Base-by-base conservation (phyloP, 2,113 vertebrate genomes). In the Nesoenas mayeri region DNA sequence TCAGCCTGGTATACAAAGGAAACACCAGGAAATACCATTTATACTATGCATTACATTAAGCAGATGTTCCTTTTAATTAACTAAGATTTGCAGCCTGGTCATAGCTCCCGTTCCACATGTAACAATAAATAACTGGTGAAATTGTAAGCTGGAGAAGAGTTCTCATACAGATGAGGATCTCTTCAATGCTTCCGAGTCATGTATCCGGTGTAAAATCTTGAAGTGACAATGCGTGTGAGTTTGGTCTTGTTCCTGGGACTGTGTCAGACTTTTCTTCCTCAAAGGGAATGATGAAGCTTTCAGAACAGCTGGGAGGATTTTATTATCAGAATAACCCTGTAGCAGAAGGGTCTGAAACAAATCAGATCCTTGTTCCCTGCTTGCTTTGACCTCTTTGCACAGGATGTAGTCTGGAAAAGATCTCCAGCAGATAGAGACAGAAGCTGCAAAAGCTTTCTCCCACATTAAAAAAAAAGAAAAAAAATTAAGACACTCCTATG, bases 11-110 rank as follows among this genome's bases (percentile, higher is more conserved):
- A 47, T 88, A 88, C 66, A 92, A 93, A 95, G 80, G 70, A 93
- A 97, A 93, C 89, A 72, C 50, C 50, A 61, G 80, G 70, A 93
- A 97, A 93, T 91, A 72, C 50, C 50, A 61, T 69, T 79, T 93
- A 62, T 66, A 88, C 54, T 69, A 81, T 36, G 20, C 36, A 12
- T 86, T 94, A 86, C 57, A 79, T 79, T 87, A 84, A 93, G 53
- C 83, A 95, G 92, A 93, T 93, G 85, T 92, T 81, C 53, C 57
- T 75, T 92, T 87, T 92, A 86, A 96, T 94, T 96, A 91, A 85
- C 74, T 50, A 79, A 84, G 73, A 94, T 54, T 64, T 50, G 91
- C 22, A 75, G 61, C 38, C 60, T 56, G 64, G 64, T 42, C 36
- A 40, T 38, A 54, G 32, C 22, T 89, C 31, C 28, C 75, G 7